A percentile compares a stretch with the other conserved stretches of the same genome.
phyloP scores from a whole-genome alignment of 1,140 invertebrate genomes.

The Ooceraea biroi region DNA sequence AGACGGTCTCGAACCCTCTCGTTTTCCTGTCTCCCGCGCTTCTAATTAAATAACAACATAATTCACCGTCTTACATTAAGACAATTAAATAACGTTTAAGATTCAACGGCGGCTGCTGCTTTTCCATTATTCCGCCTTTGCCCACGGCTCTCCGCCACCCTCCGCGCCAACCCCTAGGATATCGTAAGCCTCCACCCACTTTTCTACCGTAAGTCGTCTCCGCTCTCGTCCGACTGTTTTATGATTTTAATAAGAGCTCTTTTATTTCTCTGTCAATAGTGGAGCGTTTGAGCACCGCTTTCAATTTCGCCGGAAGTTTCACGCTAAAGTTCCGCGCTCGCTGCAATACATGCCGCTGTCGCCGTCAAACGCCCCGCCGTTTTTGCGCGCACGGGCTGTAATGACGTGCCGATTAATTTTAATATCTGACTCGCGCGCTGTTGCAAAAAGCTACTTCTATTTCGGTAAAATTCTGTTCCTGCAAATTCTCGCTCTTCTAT shows the following conservation, averaged over 20 bases:
- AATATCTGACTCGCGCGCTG: constrained; percentile 28
- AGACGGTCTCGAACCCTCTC: constrained; percentile 65
- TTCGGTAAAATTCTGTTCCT: not conserved
- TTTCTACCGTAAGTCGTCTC: constrained; percentile 31
- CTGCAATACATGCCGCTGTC: not conserved
- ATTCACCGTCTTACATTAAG: constrained; percentile 81
- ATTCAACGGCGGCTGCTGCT: constrained; percentile 79
- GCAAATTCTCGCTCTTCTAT: not conserved
- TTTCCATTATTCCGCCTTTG: constrained; percentile 80
- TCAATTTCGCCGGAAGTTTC: constrained; percentile 23
- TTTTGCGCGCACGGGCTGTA: not conserved
- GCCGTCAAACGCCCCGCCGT: constrained; percentile 29
- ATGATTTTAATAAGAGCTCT: constrained; percentile 81
- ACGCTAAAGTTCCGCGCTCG: constrained; percentile 39
- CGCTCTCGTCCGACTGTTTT: constrained; percentile 64
- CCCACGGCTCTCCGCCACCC: constrained; percentile 61
- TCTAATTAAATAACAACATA: constrained; percentile 86
- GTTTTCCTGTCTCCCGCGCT: constrained; percentile 70
- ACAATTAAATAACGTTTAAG: constrained; percentile 85
- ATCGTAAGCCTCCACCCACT: constrained; percentile 51
- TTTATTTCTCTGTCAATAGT: constrained; percentile 77
- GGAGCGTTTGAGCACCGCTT: constrained; percentile 18
- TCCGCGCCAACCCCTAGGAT: constrained; percentile 64
- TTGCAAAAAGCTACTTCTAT: constrained; percentile 9
- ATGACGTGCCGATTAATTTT: constrained; percentile 60